phyloP scores from a whole-genome alignment of 1,140 invertebrate species.

The Bilobella aurantiaca region DNA sequence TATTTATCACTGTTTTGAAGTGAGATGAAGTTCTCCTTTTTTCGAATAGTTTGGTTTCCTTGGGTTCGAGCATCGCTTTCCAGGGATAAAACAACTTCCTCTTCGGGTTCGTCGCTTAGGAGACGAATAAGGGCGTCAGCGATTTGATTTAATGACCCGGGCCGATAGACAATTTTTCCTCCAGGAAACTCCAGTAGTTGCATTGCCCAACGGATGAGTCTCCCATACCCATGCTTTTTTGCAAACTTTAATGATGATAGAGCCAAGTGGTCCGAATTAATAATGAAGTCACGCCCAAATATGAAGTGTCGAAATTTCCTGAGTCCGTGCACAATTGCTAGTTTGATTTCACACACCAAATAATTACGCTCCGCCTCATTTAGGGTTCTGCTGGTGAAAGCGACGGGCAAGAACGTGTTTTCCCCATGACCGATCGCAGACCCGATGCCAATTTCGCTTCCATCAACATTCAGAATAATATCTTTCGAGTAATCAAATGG shows the following conservation, averaged over 20 bases:
- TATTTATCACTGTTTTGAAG: neutral
- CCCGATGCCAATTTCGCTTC: neutral
- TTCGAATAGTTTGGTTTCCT: neutral
- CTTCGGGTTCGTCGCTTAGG: neutral
- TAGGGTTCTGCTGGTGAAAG: constrained; percentile 41
- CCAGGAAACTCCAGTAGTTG: neutral
- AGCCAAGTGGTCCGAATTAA: constrained; percentile 43
- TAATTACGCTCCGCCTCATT: constrained; percentile 38
- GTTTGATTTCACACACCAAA: constrained; percentile 40
- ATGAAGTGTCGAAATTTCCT: constrained; percentile 40
- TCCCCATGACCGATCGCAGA: neutral
- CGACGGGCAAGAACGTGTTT: constrained; percentile 33
- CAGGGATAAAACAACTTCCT: no score
- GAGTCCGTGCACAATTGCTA: constrained; percentile 40
- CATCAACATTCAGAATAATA: neutral
- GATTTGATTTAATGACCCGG: constrained; percentile 19
- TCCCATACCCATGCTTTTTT: neutral
- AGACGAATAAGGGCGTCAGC: constrained; percentile 29
- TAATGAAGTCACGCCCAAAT: constrained; percentile 37
- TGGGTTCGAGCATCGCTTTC: no score
- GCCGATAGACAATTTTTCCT: constrained; percentile 31
- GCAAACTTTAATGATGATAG: neutral
- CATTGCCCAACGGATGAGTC: neutral
- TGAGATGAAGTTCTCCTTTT: neutral
- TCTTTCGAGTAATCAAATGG: neutral